A percentile compares a stretch with the other conserved stretches of the same genome.
Conservation (phyloP, 1,140 invertebrate species). For the Lethrus apterus region DNA sequence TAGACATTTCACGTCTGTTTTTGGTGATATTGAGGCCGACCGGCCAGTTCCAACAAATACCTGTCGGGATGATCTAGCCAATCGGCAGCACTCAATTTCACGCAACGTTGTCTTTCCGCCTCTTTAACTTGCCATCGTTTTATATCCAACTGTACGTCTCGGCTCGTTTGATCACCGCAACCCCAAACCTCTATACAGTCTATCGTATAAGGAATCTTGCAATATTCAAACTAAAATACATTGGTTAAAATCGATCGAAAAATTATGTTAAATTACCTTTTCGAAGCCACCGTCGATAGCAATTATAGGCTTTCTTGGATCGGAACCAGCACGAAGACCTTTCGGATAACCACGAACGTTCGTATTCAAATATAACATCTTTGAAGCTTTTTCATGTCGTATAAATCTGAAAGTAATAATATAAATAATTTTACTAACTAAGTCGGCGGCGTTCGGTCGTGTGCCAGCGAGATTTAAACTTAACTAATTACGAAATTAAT, state of each 20-base stretch:
- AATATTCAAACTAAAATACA: constrained; percentile 44
- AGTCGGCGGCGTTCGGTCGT: too few species aligned
- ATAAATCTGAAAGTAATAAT: constrained; percentile 49
- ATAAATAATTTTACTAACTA: background rate
- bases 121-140: constrained; percentile 87
- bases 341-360: constrained; percentile 75
- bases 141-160: constrained; percentile 76
- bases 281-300: constrained; percentile 67
- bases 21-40: constrained; percentile 62
- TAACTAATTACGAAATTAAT: too few species aligned
- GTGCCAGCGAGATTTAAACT: too few species aligned
- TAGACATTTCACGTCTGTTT: constrained; percentile 30
- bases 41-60: constrained; percentile 76
- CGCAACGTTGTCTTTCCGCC: constrained; percentile 68
- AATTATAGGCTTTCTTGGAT: constrained; percentile 68
- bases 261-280: constrained; percentile 37
- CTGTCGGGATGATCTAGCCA: constrained; percentile 91
- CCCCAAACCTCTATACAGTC: constrained; percentile 73
- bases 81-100: constrained; percentile 75
- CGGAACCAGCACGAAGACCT: constrained; percentile 71
- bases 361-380: constrained; percentile 78
- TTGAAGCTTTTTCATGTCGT: constrained; percentile 60
- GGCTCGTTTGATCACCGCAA: constrained; percentile 63
- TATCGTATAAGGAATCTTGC: constrained; percentile 56
- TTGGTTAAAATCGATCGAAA: background rate